These are phyloP conservation scores for Galleria mellonella DNA, from an alignment of 1,140 invertebrate species.

Conservation along the genomic window DNA sequence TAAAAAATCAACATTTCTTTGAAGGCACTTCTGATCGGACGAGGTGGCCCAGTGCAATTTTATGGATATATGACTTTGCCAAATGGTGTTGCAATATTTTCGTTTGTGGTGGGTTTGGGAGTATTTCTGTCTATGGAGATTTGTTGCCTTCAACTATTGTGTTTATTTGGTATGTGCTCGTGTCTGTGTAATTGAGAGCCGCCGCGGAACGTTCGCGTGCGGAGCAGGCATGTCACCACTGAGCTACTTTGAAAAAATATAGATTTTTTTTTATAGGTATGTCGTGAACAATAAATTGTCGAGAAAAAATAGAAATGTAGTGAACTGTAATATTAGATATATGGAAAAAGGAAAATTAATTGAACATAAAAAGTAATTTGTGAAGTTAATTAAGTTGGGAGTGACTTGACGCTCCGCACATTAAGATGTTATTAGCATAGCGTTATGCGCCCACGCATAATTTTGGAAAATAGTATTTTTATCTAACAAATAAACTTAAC, in stretches of 20 bases:
- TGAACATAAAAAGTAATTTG: conserved; percentile 23
- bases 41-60: conserved; percentile 86
- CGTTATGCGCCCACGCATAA: conserved; percentile 35
- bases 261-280: not conserved
- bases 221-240: conserved; percentile 30
- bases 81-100: conserved; percentile 40
- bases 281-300: not conserved
- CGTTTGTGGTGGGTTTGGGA: conserved; percentile 32
- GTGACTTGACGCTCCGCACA: conserved; percentile 36
- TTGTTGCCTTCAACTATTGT: conserved; percentile 58
- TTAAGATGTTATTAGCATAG: conserved; percentile 11
- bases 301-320: no score
- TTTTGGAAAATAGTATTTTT: conserved; percentile 62
- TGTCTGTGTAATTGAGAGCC: conserved; percentile 66
- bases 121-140: conserved; percentile 58
- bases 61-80: conserved; percentile 66
- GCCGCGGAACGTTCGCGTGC: conserved; percentile 42
- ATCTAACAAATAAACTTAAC: conserved; percentile 71
- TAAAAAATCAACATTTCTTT: conserved; percentile 87
- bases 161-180: conserved; percentile 64
- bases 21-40: conserved; percentile 93
- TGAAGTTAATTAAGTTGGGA: conserved; percentile 16
- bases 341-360: no score
- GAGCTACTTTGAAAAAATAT: not conserved
- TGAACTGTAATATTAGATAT: no score